A percentile compares a stretch with the other conserved stretches of the same genome.
Conservation (phyloP, 2,113 vertebrate species). For the Arothron firmamentum region DNA sequence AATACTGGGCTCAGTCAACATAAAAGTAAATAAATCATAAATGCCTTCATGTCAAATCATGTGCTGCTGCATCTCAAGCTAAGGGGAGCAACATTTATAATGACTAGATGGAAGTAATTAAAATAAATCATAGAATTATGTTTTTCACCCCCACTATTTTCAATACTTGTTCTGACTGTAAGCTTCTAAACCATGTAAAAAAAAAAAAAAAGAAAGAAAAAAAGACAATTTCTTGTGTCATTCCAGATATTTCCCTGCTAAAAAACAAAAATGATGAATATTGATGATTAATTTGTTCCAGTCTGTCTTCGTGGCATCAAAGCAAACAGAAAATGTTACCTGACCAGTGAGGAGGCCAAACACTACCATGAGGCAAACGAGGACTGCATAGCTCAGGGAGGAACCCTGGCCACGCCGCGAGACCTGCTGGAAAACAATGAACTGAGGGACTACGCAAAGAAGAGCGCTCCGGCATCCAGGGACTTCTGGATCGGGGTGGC, state of each 20-base stretch:
- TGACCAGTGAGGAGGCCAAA: conserved; percentile 81
- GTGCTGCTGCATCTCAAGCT: not conserved
- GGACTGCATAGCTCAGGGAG: conserved; percentile 93
- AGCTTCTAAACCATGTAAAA: too few species aligned
- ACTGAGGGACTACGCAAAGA: conserved; percentile 85
- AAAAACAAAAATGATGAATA: too few species aligned
- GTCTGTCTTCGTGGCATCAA: conserved; percentile 94
- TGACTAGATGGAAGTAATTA: not conserved
- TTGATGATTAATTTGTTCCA: conserved; percentile 65
- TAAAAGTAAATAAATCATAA: too few species aligned
- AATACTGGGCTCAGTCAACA: not conserved
- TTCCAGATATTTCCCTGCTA: too few species aligned
- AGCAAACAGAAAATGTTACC: conserved; percentile 90
- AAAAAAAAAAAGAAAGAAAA: too few species aligned
- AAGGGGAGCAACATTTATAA: not conserved
- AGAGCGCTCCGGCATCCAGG: conserved; percentile 73
- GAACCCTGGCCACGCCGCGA: conserved; percentile 86
- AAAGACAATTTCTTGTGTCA: too few species aligned
- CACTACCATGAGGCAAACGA: conserved; percentile 94
- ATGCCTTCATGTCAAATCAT: too few species aligned
- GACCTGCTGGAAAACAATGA: conserved; percentile 80
- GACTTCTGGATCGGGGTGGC: conserved; percentile 94
- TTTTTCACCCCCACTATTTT: too few species aligned
- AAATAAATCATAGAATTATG: not conserved
- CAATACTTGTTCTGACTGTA: too few species aligned